Evolutionary conservation across 2,888 invertebrate species (phyloP), one percentile per base, ranked within the genome.

Genomic region (Pasiphila rectangulata): DNA sequence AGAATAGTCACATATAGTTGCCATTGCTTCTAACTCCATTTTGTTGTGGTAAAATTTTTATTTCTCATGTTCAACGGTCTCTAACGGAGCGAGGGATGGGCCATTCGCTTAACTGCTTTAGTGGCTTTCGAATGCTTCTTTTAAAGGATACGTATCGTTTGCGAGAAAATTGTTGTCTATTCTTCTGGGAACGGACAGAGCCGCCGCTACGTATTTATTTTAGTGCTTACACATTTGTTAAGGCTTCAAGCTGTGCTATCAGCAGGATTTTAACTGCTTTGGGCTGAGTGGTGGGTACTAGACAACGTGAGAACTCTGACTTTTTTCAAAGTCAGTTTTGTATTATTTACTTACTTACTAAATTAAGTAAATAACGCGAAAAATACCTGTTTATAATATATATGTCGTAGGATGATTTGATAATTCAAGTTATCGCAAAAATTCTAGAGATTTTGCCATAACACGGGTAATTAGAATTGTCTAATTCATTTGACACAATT

Each of bases 31-130:
- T 30, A 30, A n/a, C 40, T 30, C 42, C 49, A 46, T 52, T 52
- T 42, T 46, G 55, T 55, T 55, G 56, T 51, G 48, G 20, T 52
- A 52, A 55, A 55, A 55, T 54, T 53, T 59, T 59, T 59, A 59
- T 56, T 54, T 49, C 40, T 46, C 47, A 47, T 52, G 43, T 24
- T 1, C 25, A n/a, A n/a, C 27, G 48, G 48, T 42, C 9, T 53
- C 46, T 49, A 46, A 40, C 51, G 46, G 39, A 29, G 37, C 46
- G 47, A 56, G 54, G 50, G 54, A 54, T 34, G 19, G 48, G 54
- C 50, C 39, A 49, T 54, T 54, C 46, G 51, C 46, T 47, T 45
- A 52, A 58, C 56, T 56, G 58, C 56, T 51, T 54, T 51, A 52
- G 54, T 54, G 48, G 49, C 39, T 40, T 47, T 32, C 32, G 12